phyloP scores from a whole-genome alignment of 2,888 invertebrate genomes.

The Gryllus longicercus region DNA sequence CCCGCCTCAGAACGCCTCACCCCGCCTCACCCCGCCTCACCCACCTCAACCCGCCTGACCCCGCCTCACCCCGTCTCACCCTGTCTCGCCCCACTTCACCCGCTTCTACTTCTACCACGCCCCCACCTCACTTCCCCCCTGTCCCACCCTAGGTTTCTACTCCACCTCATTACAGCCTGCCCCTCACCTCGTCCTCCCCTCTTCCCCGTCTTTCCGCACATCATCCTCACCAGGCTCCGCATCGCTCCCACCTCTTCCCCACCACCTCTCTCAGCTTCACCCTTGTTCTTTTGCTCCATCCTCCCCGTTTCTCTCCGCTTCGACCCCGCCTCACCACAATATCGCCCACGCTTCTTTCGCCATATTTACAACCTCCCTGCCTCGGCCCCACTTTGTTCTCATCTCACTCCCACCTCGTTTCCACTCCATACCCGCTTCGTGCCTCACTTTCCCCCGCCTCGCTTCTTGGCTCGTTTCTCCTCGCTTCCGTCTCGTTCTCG shows the following conservation, averaged over 20 bases:
- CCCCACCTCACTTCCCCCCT: background rate
- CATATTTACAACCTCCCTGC: background rate
- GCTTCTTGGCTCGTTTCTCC: too few relatives aligned
- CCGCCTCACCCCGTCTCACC: too few relatives aligned
- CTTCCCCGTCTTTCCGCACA: background rate
- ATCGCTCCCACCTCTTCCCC: background rate
- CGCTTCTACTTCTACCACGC: background rate
- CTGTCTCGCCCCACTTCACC: too few relatives aligned
- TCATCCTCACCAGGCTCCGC: background rate
- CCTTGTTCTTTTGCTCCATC: background rate
- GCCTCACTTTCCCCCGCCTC: too few relatives aligned
- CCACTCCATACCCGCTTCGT: too few relatives aligned
- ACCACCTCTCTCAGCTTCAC: background rate
- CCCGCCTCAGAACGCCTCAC: too few relatives aligned
- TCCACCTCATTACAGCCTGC: background rate
- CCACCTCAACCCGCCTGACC: too few relatives aligned
- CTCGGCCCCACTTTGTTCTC: background rate
- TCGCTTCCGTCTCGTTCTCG: too few relatives aligned
- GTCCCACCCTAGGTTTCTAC: background rate
- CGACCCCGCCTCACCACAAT: background rate
- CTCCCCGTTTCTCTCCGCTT: background rate
- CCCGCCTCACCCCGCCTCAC: too few relatives aligned
- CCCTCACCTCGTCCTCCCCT: background rate
- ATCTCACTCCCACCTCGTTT: background rate
- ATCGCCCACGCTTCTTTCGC: background rate